Conservation (phyloP, 2,797 vertebrate species). For the Chaetodon trifasciatus region DNA sequence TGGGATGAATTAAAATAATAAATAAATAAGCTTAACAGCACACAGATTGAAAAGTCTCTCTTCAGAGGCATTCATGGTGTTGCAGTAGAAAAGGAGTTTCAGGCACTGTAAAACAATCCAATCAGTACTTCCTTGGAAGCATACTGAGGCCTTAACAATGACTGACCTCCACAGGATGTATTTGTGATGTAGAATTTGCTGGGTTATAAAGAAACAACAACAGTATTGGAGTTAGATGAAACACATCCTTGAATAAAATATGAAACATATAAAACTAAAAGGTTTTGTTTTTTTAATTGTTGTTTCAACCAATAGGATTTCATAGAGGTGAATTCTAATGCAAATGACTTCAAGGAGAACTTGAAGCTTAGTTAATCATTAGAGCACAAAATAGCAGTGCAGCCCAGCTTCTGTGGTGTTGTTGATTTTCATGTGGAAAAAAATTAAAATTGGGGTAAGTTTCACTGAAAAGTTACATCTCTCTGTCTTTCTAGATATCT, state of each 20-base stretch:
- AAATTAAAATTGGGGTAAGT: not conserved
- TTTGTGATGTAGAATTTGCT: not conserved
- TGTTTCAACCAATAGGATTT: not conserved
- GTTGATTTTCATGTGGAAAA: not conserved
- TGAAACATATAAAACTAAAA: not conserved
- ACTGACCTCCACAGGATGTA: not conserved
- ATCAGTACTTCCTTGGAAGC: not conserved
- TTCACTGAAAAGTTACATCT: too few species aligned
- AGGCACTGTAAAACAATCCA: not conserved
- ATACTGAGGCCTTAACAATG: not conserved
- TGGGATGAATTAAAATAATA: not conserved
- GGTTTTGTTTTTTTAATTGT: too few species aligned
- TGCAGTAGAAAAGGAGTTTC: not conserved
- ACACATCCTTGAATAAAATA: not conserved
- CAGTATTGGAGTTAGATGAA: not conserved
- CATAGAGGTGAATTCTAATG: not conserved
- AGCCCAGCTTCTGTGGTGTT: not conserved
- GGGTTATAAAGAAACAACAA: not conserved
- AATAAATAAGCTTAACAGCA: not conserved
- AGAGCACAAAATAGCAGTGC: not conserved
- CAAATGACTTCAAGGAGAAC: not conserved
- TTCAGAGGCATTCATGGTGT: not conserved
- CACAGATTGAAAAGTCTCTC: not conserved
- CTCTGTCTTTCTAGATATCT: too few species aligned
- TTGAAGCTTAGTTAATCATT: not conserved